Conservation (phyloP, 30 jellyfish, hydroid and myxozoan genomes). For the Sanderia malayensis region DNA sequence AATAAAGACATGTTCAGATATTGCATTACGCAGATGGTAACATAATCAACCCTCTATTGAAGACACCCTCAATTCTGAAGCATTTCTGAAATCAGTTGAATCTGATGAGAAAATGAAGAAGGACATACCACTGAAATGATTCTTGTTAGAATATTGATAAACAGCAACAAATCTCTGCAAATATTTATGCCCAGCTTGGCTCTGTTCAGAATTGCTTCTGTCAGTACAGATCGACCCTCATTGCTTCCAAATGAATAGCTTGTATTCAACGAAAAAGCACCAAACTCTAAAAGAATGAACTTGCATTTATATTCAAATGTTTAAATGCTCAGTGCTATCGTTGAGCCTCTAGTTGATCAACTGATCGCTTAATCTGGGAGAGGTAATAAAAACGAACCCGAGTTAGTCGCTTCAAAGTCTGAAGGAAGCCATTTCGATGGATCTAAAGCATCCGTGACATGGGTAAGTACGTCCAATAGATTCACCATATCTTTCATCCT, state of each 20-base stretch:
- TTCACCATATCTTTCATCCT: constrained; percentile 32
- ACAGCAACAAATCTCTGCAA: constrained; percentile 69
- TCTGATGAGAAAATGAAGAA: too few species aligned
- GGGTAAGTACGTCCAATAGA: constrained; percentile 13
- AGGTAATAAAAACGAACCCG: not conserved
- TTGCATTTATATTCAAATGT: too few species aligned
- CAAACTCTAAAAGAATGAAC: constrained; percentile 9
- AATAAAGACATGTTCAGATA: too few species aligned
- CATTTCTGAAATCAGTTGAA: too few species aligned
- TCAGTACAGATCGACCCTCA: constrained; percentile 41
- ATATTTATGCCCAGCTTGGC: constrained; percentile 49
- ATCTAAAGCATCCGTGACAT: constrained; percentile 28
- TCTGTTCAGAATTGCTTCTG: constrained; percentile 35
- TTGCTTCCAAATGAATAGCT: constrained; percentile 51
- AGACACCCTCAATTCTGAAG: too few species aligned
- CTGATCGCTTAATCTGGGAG: not conserved
- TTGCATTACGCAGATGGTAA: too few species aligned
- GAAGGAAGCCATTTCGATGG: constrained; percentile 42
- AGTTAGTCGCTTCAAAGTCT: constrained; percentile 22
- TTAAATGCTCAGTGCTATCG: too few species aligned
- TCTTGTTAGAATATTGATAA: constrained; percentile 48
- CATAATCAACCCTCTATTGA: too few species aligned
- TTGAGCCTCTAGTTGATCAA: not conserved
- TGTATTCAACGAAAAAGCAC: constrained; percentile 27
- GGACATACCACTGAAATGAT: constrained; percentile 58